Evolutionary conservation across 2,888 invertebrate species (phyloP).

Genomic region (Ceriagrion tenellum): DNA sequence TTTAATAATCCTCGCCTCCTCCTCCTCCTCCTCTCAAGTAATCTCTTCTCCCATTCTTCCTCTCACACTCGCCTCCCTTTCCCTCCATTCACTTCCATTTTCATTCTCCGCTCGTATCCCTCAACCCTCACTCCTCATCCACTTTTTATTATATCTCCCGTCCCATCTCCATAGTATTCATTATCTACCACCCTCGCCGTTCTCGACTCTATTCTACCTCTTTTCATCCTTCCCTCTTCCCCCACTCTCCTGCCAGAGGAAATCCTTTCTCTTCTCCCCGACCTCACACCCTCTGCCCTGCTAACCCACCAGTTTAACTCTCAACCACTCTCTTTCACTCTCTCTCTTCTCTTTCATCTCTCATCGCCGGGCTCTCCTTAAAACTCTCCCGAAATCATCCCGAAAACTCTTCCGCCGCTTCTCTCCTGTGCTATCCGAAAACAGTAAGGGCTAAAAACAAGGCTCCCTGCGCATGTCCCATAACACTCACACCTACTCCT

Average conservation of each 20-base stretch:
- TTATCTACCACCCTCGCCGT: neutral
- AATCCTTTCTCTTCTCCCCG: neutral
- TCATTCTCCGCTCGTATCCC: neutral
- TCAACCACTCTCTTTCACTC: too few species aligned
- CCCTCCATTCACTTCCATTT: neutral
- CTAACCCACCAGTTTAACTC: too few species aligned
- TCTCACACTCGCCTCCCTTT: too few species aligned
- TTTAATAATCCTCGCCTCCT: neutral
- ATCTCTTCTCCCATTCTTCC: neutral
- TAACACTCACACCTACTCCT: too few species aligned
- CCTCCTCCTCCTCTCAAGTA: neutral
- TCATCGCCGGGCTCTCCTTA: too few species aligned
- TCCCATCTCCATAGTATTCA: conserved; percentile 31
- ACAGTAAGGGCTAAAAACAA: too few species aligned
- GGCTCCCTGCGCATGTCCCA: too few species aligned
- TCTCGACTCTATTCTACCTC: neutral
- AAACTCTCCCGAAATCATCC: too few species aligned
- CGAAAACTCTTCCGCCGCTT: too few species aligned
- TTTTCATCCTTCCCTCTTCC: neutral
- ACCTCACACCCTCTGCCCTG: too few species aligned
- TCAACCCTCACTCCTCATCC: neutral
- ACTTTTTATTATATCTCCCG: neutral
- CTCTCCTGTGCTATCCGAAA: too few species aligned
- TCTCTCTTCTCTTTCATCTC: too few species aligned
- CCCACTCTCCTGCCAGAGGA: neutral